phyloP scores from a whole-genome alignment of 2,888 invertebrate species.

The Drosophila borborema region DNA sequence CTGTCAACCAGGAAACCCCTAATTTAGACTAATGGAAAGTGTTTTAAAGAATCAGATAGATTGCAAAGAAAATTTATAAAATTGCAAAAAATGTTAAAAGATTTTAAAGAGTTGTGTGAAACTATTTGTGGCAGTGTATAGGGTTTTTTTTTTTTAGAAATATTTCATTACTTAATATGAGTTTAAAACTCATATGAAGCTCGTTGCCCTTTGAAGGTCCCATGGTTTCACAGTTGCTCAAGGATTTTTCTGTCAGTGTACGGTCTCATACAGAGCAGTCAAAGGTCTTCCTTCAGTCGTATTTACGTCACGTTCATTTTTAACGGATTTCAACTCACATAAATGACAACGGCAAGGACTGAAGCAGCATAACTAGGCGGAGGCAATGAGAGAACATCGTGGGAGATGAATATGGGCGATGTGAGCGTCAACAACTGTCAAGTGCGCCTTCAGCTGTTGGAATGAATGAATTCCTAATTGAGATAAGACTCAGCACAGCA shows the following conservation, averaged over 20 bases:
- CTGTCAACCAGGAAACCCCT: no score
- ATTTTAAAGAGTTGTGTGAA: no score
- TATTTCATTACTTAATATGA: neutral
- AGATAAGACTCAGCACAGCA: slow-evolving; percentile 66
- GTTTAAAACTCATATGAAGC: neutral
- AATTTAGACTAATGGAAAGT: no score
- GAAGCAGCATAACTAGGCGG: neutral
- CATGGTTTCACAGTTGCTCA: neutral
- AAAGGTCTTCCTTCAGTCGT: slow-evolving; percentile 28
- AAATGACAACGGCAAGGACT: slow-evolving; percentile 3
- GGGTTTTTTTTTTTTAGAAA: no score
- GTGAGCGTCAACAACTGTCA: slow-evolving; percentile 56
- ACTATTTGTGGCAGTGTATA: no score
- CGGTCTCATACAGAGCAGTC: slow-evolving; percentile 14
- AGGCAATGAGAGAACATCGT: neutral
- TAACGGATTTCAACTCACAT: slow-evolving; percentile 45
- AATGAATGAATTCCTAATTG: slow-evolving; percentile 74
- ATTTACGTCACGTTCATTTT: slow-evolving; percentile 65
- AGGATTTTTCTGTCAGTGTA: slow-evolving; percentile 2
- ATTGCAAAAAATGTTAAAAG: no score
- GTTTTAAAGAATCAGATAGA: no score
- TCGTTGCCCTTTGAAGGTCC: neutral
- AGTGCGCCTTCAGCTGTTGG: slow-evolving; percentile 53
- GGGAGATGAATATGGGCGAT: slow-evolving; percentile 15
- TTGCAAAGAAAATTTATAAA: no score